phyloP scores from a whole-genome alignment of 2,797 vertebrate genomes.

The Sebastes vulpes region DNA sequence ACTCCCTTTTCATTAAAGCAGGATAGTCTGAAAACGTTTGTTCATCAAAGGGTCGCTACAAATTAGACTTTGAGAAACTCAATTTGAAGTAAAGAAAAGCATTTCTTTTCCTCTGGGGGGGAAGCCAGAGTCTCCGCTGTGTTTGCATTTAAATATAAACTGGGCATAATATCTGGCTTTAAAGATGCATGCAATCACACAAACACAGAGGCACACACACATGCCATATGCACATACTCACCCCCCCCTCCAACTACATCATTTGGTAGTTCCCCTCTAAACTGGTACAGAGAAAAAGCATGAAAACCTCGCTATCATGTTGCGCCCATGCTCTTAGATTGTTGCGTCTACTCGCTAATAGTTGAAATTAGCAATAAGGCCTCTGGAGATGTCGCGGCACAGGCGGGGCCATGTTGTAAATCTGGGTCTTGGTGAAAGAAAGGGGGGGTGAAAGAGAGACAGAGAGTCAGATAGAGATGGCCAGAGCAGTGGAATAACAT shows the following conservation, averaged over 20 bases:
- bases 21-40: slow-evolving; percentile 84
- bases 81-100: slow-evolving; percentile 84
- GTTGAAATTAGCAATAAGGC: slow-evolving; percentile 64
- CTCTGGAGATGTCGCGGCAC: slow-evolving; percentile 46
- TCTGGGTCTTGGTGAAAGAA: slow-evolving; percentile 20
- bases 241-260: slow-evolving; percentile 4
- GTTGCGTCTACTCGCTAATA: slow-evolving; percentile 65
- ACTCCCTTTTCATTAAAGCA: slow-evolving; percentile 85
- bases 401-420: slow-evolving; percentile 51
- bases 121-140: slow-evolving; percentile 74
- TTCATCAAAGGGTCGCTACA: slow-evolving; percentile 85
- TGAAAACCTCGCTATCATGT: slow-evolving; percentile 54
- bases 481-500: slow-evolving; percentile 77
- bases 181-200: slow-evolving; percentile 59
- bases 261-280: slow-evolving; percentile 38
- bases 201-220: slow-evolving; percentile 40
- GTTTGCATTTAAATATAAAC: slow-evolving; percentile 85
- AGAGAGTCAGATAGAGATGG: slow-evolving; percentile 58
- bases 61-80: slow-evolving; percentile 86
- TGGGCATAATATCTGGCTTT: slow-evolving; percentile 71
- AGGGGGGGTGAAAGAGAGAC: slow-evolving; percentile 2
- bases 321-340: slow-evolving; percentile 50
- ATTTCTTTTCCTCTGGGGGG: slow-evolving; percentile 61
- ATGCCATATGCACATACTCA: slow-evolving; percentile 2
- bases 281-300: slow-evolving; percentile 34